Evolutionary conservation across 1,140 invertebrate genomes (phyloP), one percentile per base, ranked within the genome.

Genomic region (Bactericera cockerelli): DNA sequence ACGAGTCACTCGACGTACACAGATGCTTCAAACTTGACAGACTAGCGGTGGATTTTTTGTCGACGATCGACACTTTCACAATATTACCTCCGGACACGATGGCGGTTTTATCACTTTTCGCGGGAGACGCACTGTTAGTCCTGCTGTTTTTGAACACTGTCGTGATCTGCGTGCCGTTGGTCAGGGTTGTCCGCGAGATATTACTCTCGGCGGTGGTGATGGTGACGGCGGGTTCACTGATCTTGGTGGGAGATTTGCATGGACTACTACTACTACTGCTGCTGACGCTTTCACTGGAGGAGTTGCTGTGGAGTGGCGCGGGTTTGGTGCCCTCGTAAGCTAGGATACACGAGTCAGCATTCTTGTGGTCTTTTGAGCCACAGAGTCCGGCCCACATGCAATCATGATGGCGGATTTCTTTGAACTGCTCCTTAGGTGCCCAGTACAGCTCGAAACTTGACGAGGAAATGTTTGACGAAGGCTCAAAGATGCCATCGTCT

Each of bases 351-450:
- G 22, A 22, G 22, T 49, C 42, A 4, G 65, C 69, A 38, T 65
- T 66, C 57, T 68, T 68, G 64, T 76, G 73, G 56, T 77, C 74
- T 58, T 74, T 75, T 58, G 71, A 74, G 59, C 70, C 73, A 65
- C 78, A 79, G 14, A 75, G 69, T 0, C 79, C 80, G 0, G 78
- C 77, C 81, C 81, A 82, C 80, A 82, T 82, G 67, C 79, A 81
- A 64, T 82, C 81, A 70, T 82, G 76, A 62, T 77, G 76, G 21
- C 74, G 65, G 13, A 78, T 72, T 64, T 76, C 69, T 1, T 64
- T 64, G 56, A 57, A 33, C 19, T 57, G 56, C 16, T 56, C 8
- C 26, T 57, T 57, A 11, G 33, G 26, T 28, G 24, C 24, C 56
- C 49, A 21, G 62, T 62, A 53, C 49, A 38, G 55, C 60, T 55